Conservation (phyloP, 2,888 invertebrate genomes). For the Sycophila texana region DNA sequence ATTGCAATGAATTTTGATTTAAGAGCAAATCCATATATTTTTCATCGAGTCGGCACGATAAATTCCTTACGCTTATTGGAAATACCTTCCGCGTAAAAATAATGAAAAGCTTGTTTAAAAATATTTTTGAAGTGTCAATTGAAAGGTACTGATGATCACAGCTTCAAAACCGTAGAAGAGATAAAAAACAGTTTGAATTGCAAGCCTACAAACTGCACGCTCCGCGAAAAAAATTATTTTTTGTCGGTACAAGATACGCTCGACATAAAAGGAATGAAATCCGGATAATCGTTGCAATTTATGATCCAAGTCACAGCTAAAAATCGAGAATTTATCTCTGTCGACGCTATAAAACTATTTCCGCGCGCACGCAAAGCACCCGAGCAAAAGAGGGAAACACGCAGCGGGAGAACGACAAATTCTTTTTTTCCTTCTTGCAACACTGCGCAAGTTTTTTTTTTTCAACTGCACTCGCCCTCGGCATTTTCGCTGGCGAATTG, state of each 20-base stretch:
- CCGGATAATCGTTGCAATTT: slow-evolving; percentile 40
- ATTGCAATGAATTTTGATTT: no score
- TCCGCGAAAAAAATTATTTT: background rate
- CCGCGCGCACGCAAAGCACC: slow-evolving; percentile 3
- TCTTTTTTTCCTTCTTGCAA: slow-evolving; percentile 28
- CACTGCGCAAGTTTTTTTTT: slow-evolving; percentile 24
- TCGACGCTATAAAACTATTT: slow-evolving; percentile 36
- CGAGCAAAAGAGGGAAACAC: slow-evolving; percentile 1
- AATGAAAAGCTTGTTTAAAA: no score
- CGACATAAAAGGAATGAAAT: slow-evolving; percentile 14
- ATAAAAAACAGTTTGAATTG: no score
- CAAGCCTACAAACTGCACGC: background rate
- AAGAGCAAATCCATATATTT: no score
- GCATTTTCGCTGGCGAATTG: slow-evolving; percentile 5
- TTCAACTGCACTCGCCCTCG: background rate
- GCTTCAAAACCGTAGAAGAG: no score
- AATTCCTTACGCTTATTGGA: no score
- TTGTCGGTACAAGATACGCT: slow-evolving; percentile 4
- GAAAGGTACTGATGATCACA: no score
- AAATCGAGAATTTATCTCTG: slow-evolving; percentile 26
- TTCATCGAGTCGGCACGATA: no score
- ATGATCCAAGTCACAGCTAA: slow-evolving; percentile 31
- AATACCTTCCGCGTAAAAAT: no score
- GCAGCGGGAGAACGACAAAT: background rate
- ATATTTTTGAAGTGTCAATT: no score